These are phyloP conservation scores for Nylanderia fulva DNA, from an alignment of 1,140 invertebrate genomes.

Conservation along the genomic window DNA sequence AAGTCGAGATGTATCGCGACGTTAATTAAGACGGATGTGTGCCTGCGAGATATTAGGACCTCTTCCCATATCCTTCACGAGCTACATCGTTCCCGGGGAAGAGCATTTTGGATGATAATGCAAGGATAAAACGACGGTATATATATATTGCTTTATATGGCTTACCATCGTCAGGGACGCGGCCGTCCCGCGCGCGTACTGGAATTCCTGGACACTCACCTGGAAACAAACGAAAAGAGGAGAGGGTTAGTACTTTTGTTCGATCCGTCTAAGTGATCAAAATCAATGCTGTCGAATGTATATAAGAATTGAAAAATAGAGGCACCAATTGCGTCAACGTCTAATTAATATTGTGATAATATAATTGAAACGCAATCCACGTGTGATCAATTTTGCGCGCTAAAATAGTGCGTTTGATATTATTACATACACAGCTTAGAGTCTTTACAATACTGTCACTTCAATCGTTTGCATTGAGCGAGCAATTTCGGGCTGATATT, in stretches of 20 bases:
- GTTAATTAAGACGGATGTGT: conserved; percentile 77
- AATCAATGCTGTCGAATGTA: not conserved
- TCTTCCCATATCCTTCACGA: conserved; percentile 43
- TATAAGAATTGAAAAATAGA: too few relatives aligned
- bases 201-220: conserved; percentile 77
- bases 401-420: too few relatives aligned
- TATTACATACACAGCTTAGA: too few relatives aligned
- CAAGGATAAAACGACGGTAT: conserved; percentile 48
- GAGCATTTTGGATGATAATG: conserved; percentile 33
- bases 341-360: too few relatives aligned
- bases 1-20: conserved; percentile 65
- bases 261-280: not conserved
- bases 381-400: too few relatives aligned
- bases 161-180: conserved; percentile 75
- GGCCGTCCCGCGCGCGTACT: conserved; percentile 71
- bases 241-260: not conserved
- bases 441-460: too few relatives aligned
- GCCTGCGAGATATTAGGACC: conserved; percentile 68
- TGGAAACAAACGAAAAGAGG: conserved; percentile 59
- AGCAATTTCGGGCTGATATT: too few relatives aligned
- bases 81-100: not conserved
- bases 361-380: too few relatives aligned
- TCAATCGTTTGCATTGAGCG: too few relatives aligned
- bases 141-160: conserved; percentile 70
- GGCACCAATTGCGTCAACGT: too few relatives aligned